A percentile compares a stretch with the other conserved stretches of the same genome.
These are phyloP conservation scores for Hedya salicella DNA, from an alignment of 2,888 invertebrate species.

Conservation along the genomic window DNA sequence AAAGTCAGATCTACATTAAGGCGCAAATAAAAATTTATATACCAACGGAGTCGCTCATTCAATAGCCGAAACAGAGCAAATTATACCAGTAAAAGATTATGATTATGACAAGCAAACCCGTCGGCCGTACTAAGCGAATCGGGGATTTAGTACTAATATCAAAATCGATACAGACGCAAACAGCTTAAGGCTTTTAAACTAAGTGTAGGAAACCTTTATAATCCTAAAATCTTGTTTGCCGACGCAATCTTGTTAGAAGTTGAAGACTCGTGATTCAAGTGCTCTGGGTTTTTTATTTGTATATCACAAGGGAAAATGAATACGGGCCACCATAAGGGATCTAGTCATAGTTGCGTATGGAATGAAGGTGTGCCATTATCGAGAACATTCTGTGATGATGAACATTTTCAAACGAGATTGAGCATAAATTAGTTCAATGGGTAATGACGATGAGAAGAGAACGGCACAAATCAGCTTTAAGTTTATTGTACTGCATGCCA, in stretches of 20 bases:
- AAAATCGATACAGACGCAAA: conserved; percentile 54
- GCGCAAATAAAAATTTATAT: conserved; percentile 73
- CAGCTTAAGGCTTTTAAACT: conserved; percentile 37
- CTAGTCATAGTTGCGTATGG: no score
- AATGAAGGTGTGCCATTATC: no score
- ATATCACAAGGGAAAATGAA: not conserved
- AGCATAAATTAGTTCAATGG: no score
- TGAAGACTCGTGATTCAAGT: conserved; percentile 18
- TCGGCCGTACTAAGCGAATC: conserved; percentile 41
- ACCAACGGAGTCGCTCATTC: conserved; percentile 60
- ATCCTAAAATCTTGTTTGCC: conserved; percentile 35
- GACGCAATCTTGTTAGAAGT: conserved; percentile 40
- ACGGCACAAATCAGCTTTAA: no score
- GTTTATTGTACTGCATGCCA: no score
- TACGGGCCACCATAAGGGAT: no score
- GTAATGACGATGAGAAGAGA: no score
- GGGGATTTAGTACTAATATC: conserved; percentile 44
- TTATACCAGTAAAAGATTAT: conserved; percentile 71
- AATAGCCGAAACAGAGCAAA: conserved; percentile 72
- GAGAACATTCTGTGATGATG: no score
- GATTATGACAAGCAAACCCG: conserved; percentile 65
- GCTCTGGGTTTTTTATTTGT: not conserved
- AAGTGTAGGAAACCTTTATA: conserved; percentile 33
- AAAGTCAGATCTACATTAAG: conserved; percentile 61
- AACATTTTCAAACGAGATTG: no score